phyloP scores from a whole-genome alignment of 2,888 invertebrate species.

The Coenonympha arcania region DNA sequence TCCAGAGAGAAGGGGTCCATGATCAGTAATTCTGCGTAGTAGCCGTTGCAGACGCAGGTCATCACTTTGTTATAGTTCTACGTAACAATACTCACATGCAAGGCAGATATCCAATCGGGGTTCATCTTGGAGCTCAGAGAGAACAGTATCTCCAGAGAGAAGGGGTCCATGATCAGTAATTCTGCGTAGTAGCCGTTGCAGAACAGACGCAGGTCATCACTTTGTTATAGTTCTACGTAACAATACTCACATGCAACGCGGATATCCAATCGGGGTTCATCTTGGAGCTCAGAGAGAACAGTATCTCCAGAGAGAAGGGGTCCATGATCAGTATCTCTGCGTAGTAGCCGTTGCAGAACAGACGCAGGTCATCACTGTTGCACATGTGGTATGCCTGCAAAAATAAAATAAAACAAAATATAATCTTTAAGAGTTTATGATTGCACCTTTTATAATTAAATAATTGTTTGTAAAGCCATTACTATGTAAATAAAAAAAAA shows the following conservation, averaged over 20 bases:
- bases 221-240: slow-evolving; percentile 87
- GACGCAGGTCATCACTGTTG: slow-evolving; percentile 84
- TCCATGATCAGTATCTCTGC: slow-evolving; percentile 98
- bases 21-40: slow-evolving; percentile 97
- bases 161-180: slow-evolving; percentile 96
- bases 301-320: slow-evolving; percentile 92
- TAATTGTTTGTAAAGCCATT: too few relatives aligned
- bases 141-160: slow-evolving; percentile 92
- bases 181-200: slow-evolving; percentile 99
- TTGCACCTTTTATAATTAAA: too few relatives aligned
- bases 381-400: slow-evolving; percentile 86
- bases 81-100: slow-evolving; percentile 92
- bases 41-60: slow-evolving; percentile 94
- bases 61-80: slow-evolving; percentile 84
- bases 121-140: slow-evolving; percentile 93
- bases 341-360: slow-evolving; percentile 98
- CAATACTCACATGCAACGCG: slow-evolving; percentile 90
- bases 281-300: slow-evolving; percentile 93
- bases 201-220: slow-evolving; percentile 88
- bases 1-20: slow-evolving; percentile 98
- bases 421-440: too few relatives aligned
- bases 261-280: slow-evolving; percentile 99
- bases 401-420: too few relatives aligned
- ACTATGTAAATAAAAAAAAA: too few relatives aligned
- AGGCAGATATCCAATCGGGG: slow-evolving; percentile 98